Evolutionary conservation across 30 jellyfish, hydroid and myxozoan species (phyloP).

Genomic region (Mastigias papua): DNA sequence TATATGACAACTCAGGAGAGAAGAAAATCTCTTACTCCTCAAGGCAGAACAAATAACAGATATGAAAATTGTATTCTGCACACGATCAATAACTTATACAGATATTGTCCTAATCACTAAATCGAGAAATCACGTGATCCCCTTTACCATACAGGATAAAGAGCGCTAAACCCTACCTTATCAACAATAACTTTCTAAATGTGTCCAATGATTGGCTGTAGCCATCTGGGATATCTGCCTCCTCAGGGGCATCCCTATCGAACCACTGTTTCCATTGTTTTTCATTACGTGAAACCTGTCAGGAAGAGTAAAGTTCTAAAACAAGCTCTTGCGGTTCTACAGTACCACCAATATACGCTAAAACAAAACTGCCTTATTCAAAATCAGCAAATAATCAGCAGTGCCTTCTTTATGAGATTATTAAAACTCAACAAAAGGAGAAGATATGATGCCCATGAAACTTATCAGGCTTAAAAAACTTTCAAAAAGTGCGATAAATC

Average conservation of each 20-base stretch:
- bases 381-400: too few relatives aligned
- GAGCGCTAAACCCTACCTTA: constrained; percentile 71
- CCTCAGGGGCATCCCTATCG: constrained; percentile 92
- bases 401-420: too few relatives aligned
- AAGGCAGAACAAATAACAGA: background rate
- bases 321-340: too few relatives aligned
- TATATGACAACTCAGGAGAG: too few relatives aligned
- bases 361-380: background rate
- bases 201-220: constrained; percentile 85
- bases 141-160: too few relatives aligned
- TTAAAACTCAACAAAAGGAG: too few relatives aligned
- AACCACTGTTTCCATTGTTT: constrained; percentile 89
- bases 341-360: background rate
- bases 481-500: too few relatives aligned
- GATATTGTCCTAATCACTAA: background rate
- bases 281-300: constrained; percentile 80
- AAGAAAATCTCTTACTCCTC: too few relatives aligned
- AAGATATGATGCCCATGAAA: too few relatives aligned
- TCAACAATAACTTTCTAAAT: constrained; percentile 76
- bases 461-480: too few relatives aligned
- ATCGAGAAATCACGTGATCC: background rate
- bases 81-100: background rate
- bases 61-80: too few relatives aligned
- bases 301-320: background rate
- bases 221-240: constrained; percentile 88